A percentile compares a stretch with the other conserved stretches of the same genome.
Evolutionary conservation across 35 echinoderm and acorn worm species (phyloP).

Genomic region (Hemicentrotus pulcherrimus): DNA sequence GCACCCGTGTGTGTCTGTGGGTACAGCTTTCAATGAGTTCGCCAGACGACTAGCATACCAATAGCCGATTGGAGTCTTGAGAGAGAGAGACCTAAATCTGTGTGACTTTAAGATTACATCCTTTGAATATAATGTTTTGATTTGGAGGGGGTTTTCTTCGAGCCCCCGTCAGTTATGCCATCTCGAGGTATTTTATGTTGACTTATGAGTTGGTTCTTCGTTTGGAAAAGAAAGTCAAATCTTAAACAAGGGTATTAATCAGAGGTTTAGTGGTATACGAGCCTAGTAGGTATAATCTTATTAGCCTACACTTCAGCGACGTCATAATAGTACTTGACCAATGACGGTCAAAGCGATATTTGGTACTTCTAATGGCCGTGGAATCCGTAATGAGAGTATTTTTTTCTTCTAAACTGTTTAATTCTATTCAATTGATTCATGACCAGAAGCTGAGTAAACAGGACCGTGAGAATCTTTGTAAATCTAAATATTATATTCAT

Average conservation of each 20-base stretch:
- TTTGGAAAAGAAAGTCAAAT: background rate
- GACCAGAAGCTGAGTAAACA: background rate
- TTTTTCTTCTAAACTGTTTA: background rate
- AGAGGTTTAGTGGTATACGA: background rate
- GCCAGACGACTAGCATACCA: background rate
- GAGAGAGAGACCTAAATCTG: background rate
- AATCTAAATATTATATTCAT: background rate
- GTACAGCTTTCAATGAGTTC: background rate
- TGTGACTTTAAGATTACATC: background rate
- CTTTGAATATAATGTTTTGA: background rate
- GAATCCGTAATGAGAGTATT: background rate
- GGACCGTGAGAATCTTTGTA: background rate
- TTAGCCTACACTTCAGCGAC: background rate
- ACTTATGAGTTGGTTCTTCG: background rate
- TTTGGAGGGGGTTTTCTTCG: background rate
- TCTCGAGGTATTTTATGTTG: background rate
- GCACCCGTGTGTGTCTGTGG: background rate
- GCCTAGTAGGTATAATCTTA: background rate
- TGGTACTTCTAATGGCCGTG: background rate
- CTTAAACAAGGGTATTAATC: background rate
- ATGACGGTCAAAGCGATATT: slow-evolving; percentile 1
- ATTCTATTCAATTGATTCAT: background rate
- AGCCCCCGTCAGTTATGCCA: background rate
- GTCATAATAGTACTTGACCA: background rate
- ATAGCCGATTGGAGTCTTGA: background rate